Base-by-base conservation (phyloP, 2,888 invertebrate genomes). In the Caenorhabditis sp. region DNA sequence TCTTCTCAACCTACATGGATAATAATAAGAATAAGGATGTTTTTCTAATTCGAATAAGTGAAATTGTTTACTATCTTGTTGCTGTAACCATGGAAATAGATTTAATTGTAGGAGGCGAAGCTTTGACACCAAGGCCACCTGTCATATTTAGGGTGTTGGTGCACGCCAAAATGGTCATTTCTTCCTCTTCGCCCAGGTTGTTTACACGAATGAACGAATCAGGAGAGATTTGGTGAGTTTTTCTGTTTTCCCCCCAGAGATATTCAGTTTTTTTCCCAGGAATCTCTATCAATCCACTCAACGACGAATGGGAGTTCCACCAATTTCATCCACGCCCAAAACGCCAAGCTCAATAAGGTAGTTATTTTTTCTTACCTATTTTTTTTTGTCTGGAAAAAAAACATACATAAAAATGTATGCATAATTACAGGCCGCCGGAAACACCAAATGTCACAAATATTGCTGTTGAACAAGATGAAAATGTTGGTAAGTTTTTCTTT, bases 381-480 rank as follows among this genome's bases (percentile, higher is more conserved):
- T 5, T 21, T 53, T 12, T 53, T 21, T 19, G 53, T 6, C 21
- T 8, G 17, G 3, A 14, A 19, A n/a, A 50, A 50, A 50, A 8
- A 50, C 50, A 23, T 51, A 43, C 50, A 49, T 66, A 59, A 23
- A 58, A 31, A 51, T 49, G n/a, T 21, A 14, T 36, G 23, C 43
- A 43, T 43, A 71, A 66, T 71, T 71, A 66, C 53, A 71, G 71
- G 26, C 60, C 27, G 37, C 66, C 66, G 66, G 71, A 71, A 63
- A 66, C 63, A 31, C 61, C 63, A 19, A 71, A 71, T 63, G 66
- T 71, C 57, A 71, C 71, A n/a, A 63, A 63, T 49, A 71, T 71
- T 19, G 55, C n/a, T 61, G 60, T 66, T 17, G 66, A 71, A 26
- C 66, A 60, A 37, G 71, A 71, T 66, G 66, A 66, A 54, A 71